Evolutionary conservation across 92 coral and sea anemone genomes (phyloP), one percentile per base, ranked within the genome.

Genomic region (Epizoanthus stellaris): DNA sequence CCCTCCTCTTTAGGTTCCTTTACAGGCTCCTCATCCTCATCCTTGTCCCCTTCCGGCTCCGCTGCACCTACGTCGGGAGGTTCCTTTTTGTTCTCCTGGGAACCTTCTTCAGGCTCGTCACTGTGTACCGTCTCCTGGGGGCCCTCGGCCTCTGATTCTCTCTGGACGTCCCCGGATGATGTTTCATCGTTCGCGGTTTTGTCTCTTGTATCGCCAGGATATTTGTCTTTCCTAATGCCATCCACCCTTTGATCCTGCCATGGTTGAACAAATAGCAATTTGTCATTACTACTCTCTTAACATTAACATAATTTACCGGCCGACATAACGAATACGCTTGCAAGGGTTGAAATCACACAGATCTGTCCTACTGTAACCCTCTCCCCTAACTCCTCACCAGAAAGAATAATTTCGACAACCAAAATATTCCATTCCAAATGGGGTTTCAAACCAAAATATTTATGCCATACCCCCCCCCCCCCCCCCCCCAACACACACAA

Each of bases 41-140:
- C 88, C 52, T 66, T 87, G 70, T 85, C 89, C 11, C 77, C 92
- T 38, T 72, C 89, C 36, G 36, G 36, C 43, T 87, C 95, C 13
- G 77, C 56, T 1, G 75, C 85, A 12, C 74, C 87, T n/a, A 82
- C 80, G 6, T 66, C 79, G 15, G 82, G 79, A 56, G 71, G 66
- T 30, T 82, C 77, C 1, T 70, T 49, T 17, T 67, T 70, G 62
- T 68, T 36, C 21, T 80, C 86, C 1, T 74, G 63, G 8, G 45
- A 19, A 23, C 21, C 67, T 47, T 49, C 36, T 53, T 52, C 79
- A 54, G 13, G 45, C 19, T 39, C 86, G 36, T 20, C 82, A 57
- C 86, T 87, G 36, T 77, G 61, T 63, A 58, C 63, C 15, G 82
- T 82, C n/a, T 90, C 90, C 5, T 73, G 76, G 3, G 58, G 74